phyloP scores from a whole-genome alignment of 2,113 vertebrate species.

The Pristiophorus japonicus region DNA sequence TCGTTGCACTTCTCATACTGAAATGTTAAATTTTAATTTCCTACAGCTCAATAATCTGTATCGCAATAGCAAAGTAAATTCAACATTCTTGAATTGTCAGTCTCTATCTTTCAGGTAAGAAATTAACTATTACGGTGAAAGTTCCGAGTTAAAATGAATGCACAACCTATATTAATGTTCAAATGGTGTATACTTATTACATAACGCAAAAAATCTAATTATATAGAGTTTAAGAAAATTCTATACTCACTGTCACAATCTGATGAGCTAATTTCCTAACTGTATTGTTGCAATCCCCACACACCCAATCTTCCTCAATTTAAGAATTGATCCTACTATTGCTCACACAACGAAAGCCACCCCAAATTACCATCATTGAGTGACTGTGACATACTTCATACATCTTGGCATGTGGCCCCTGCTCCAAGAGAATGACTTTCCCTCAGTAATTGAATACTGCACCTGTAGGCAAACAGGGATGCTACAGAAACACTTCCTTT shows the following conservation, averaged over 20 bases:
- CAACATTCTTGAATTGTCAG: background rate
- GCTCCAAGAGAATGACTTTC: background rate
- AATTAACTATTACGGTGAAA: background rate
- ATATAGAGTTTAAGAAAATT: background rate
- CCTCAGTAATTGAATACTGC: background rate
- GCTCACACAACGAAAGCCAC: background rate
- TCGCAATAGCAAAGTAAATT: background rate
- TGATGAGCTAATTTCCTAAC: background rate
- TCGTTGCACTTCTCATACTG: background rate
- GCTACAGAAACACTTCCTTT: too few species aligned
- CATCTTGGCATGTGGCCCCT: background rate
- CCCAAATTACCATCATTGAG: background rate
- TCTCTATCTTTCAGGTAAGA: background rate
- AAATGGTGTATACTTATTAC: background rate
- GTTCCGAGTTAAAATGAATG: background rate
- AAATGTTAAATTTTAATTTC: slow-evolving; percentile 9
- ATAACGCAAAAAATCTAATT: background rate
- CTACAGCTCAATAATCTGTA: background rate
- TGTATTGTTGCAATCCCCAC: background rate
- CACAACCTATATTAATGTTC: background rate
- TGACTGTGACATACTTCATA: background rate
- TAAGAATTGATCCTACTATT: background rate
- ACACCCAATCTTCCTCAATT: background rate
- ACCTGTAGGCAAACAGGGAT: background rate
- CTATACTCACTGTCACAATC: too few species aligned